Evolutionary conservation across 2,888 invertebrate genomes (phyloP).

Genomic region (Julus scandinavius): DNA sequence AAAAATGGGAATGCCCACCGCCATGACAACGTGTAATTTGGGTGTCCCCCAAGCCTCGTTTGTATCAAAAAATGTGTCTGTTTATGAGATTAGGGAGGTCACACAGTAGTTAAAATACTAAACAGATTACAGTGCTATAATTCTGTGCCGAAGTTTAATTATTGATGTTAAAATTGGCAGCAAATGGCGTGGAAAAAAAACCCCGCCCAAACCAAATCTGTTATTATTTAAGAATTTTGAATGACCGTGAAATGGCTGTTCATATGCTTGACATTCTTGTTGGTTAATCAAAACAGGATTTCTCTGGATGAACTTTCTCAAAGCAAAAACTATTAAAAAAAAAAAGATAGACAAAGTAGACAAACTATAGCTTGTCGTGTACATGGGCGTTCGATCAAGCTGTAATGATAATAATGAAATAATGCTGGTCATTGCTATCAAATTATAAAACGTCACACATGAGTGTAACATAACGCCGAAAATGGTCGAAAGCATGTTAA

Average conservation of each 20-base stretch:
- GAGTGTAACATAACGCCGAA: not conserved
- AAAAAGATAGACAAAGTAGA: too few species aligned
- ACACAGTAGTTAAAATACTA: slow-evolving; percentile 2
- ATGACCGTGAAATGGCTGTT: not conserved
- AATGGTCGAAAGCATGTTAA: not conserved
- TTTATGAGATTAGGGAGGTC: not conserved
- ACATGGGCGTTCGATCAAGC: slow-evolving; percentile 6
- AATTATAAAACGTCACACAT: not conserved
- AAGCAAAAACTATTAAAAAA: not conserved
- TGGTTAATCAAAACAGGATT: slow-evolving; percentile 19
- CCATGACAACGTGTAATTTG: not conserved
- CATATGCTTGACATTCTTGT: not conserved
- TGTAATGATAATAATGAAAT: slow-evolving; percentile 19
- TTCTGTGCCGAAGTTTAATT: not conserved
- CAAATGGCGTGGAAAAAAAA: not conserved
- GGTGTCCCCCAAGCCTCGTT: not conserved
- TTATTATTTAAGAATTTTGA: not conserved
- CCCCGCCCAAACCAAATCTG: not conserved
- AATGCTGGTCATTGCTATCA: slow-evolving; percentile 8
- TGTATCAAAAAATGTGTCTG: not conserved
- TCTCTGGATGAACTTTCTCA: not conserved
- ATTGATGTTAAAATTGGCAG: not conserved
- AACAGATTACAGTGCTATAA: not conserved
- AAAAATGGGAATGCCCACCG: not conserved
- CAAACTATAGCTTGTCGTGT: not conserved